Evolutionary conservation across 2,113 vertebrate species (phyloP).

Genomic region (Semnornis frantzii): DNA sequence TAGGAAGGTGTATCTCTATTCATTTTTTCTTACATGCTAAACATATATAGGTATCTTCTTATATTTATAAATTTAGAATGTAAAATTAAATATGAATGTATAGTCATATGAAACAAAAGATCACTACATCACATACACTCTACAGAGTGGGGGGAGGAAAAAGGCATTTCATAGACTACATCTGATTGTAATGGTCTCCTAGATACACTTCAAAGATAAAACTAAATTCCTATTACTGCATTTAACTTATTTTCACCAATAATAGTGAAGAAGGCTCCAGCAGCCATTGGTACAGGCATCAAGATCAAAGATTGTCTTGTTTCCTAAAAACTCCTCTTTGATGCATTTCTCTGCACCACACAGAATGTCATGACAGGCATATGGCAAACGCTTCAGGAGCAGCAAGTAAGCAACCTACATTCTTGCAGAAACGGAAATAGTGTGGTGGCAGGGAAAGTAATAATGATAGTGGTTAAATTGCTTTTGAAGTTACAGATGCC

Average conservation of each 20-base stretch:
- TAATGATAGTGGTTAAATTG: rapidly evolving
- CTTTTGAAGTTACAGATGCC: not conserved
- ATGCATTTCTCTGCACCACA: not conserved
- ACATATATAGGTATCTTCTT: not conserved
- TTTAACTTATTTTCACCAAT: not conserved
- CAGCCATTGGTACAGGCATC: not conserved
- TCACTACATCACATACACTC: not conserved
- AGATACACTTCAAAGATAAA: not conserved
- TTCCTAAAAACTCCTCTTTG: not conserved
- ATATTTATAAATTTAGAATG: not conserved
- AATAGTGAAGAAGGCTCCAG: not conserved
- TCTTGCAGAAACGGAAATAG: not conserved
- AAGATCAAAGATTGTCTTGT: not conserved
- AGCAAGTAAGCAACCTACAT: not conserved
- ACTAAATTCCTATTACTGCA: not conserved
- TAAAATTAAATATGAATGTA: not conserved
- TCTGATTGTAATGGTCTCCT: not conserved
- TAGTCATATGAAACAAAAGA: not conserved
- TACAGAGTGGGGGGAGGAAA: not conserved
- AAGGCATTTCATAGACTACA: not conserved
- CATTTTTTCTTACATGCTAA: not conserved
- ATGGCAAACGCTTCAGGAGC: not conserved
- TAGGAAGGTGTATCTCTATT: not conserved
- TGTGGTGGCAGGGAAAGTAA: not conserved
- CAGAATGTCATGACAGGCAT: not conserved